Evolutionary conservation across 2,888 invertebrate species (phyloP), one percentile per base, ranked within the genome.

Genomic region (Ornithoptera alexandrae): DNA sequence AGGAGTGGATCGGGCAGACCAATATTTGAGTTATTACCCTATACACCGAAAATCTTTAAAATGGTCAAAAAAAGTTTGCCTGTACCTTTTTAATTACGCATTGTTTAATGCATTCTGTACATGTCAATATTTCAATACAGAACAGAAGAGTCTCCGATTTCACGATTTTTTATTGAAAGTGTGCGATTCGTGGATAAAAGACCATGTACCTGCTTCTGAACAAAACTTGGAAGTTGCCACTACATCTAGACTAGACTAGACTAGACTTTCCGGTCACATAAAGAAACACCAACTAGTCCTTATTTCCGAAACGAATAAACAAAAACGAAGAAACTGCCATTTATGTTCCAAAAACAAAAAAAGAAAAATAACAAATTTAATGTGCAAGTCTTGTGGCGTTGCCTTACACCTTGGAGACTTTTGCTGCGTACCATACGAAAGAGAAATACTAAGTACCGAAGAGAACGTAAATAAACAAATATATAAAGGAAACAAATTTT

Each of bases 391-490:
- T 30, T 59, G 59, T 59, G 24, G 24, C 12, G 59, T 59, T 59
- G 24, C 59, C 4, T 30, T 59, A 59, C 59, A 59, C 8, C 59
- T 59, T 59, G 24, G 17, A 30, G 30, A 59, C 12, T 59, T 59
- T 59, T 59, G 59, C 15, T 30, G 20, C 30, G n/a, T 59, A 30
- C 4, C 59, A 59, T 59, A 59, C 30, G 24, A 30, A 24, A 59
- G 30, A 59, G 24, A 59, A 59, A 24, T 59, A 59, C 30, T 59
- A 24, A 59, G n/a, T 59, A 56, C 56, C 56, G 18, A 56, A 56
- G 56, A 56, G 4, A 56, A 4, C n/a, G 56, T 3, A 56, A 56
- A 56, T 56, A 56, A 56, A 56, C n/a, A 18, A 56, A 56, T 56
- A 56, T 56, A 56, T 56, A 18, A 56, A 56, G 18, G n/a, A 56